A percentile compares a stretch with the other conserved stretches of the same genome.
These are phyloP conservation scores for Apostichopus californicus DNA, from an alignment of 35 echinoderm and acorn worm genomes.

Conservation along the genomic window DNA sequence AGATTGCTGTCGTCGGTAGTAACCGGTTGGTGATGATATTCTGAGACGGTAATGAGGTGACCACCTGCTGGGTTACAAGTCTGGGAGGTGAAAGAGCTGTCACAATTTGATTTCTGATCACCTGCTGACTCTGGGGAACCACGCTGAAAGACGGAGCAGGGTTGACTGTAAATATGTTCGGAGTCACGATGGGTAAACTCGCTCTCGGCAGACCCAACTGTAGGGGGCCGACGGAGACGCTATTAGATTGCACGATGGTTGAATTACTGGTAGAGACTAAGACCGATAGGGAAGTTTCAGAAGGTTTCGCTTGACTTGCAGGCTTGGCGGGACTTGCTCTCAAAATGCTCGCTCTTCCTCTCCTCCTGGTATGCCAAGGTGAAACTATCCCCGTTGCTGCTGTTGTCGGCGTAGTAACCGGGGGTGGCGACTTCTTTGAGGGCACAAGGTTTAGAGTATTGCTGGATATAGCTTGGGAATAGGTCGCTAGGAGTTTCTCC, in stretches of 20 bases:
- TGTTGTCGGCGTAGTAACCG: too few relatives aligned
- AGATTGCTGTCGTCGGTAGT: neutral
- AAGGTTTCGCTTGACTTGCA: neutral
- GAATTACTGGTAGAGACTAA: neutral
- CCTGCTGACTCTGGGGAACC: neutral
- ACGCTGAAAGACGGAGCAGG: neutral
- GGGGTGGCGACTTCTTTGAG: neutral
- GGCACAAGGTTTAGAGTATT: neutral
- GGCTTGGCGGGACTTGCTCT: neutral
- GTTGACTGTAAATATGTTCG: neutral
- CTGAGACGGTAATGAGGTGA: neutral
- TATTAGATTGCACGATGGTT: conserved; percentile 2
- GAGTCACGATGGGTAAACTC: neutral
- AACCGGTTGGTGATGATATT: neutral
- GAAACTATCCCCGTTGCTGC: neutral
- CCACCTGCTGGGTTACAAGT: neutral
- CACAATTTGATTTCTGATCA: neutral
- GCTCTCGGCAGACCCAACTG: neutral
- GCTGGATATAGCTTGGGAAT: neutral
- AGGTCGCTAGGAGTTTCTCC: neutral
- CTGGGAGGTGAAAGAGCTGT: neutral
- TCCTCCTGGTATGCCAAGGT: neutral
- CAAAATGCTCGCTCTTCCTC: neutral
- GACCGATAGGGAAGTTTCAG: neutral
- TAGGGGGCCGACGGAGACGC: neutral